Percentiles rank a stretch among this genome's conserved stretches.
phyloP scores from a whole-genome alignment of 2,113 vertebrate genomes.

The Podarcis cretensis region DNA sequence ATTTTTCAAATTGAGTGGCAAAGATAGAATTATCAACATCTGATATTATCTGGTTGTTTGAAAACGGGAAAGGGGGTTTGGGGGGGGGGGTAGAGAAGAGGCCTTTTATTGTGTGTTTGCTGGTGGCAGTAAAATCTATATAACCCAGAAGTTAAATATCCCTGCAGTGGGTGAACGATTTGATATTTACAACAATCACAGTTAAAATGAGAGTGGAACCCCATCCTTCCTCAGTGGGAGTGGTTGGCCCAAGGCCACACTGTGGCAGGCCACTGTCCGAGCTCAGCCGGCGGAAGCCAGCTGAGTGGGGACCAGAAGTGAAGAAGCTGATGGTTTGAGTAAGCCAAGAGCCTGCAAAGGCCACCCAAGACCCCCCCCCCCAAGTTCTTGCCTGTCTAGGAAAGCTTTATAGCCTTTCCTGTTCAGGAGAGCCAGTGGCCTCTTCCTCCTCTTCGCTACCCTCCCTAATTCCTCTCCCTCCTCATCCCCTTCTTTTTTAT shows the following conservation, averaged over 20 bases:
- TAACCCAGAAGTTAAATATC: background rate
- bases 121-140: background rate
- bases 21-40: slow-evolving; percentile 48
- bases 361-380: too few relatives aligned
- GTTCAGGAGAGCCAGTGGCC: background rate
- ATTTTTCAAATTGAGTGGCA: slow-evolving; percentile 52
- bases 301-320: background rate
- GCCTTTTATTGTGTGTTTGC: background rate
- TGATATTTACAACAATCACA: background rate
- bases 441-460: too few relatives aligned
- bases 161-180: background rate
- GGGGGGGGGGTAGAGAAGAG: background rate
- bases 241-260: background rate
- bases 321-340: background rate
- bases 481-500: too few relatives aligned
- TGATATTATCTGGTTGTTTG: slow-evolving; percentile 42
- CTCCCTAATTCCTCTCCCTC: too few relatives aligned
- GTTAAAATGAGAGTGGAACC: background rate
- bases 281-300: too few relatives aligned
- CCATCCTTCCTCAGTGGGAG: background rate
- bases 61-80: background rate
- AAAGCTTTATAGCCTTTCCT: background rate
- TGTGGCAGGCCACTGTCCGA: background rate
- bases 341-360: background rate
- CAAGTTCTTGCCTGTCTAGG: background rate